phyloP scores from a whole-genome alignment of 2,113 vertebrate species.

The Gnathonemus longibarbis region DNA sequence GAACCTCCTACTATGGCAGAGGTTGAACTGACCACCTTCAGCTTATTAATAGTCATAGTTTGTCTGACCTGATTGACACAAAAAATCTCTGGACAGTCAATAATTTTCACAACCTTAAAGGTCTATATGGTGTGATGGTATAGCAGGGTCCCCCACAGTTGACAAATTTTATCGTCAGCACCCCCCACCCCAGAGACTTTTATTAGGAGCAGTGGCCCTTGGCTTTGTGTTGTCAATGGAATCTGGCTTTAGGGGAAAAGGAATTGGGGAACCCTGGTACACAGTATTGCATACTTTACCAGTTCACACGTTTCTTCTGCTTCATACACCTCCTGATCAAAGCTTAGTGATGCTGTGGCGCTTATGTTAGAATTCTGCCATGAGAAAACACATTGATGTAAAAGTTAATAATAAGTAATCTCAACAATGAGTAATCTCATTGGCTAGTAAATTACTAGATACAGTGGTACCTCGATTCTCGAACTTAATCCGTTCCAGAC shows the following conservation, averaged over 20 bases:
- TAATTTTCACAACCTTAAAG: neutral
- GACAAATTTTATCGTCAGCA: neutral
- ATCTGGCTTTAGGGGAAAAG: neutral
- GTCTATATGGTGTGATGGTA: neutral
- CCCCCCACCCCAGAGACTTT: neutral
- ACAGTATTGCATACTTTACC: neutral
- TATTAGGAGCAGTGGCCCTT: neutral
- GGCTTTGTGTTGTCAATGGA: neutral
- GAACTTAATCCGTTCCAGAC: too few relatives aligned
- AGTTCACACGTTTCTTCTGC: neutral
- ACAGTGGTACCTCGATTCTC: too few relatives aligned
- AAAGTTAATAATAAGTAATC: neutral
- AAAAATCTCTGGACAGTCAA: neutral
- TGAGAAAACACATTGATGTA: neutral
- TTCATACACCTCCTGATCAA: conserved; percentile 29
- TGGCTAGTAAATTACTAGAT: neutral
- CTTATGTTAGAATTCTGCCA: conserved; percentile 24
- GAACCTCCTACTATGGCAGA: conserved; percentile 31
- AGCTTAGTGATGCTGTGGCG: conserved; percentile 25
- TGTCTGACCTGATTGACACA: conserved; percentile 11
- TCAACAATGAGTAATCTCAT: neutral
- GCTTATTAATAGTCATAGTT: conserved; percentile 30
- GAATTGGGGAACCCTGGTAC: neutral
- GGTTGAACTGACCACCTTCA: conserved; percentile 24
- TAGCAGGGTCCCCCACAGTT: neutral